A percentile compares a stretch with the other conserved stretches of the same genome.
phyloP scores from a whole-genome alignment of 2,797 vertebrate genomes.

The Melopsittacus undulatus region DNA sequence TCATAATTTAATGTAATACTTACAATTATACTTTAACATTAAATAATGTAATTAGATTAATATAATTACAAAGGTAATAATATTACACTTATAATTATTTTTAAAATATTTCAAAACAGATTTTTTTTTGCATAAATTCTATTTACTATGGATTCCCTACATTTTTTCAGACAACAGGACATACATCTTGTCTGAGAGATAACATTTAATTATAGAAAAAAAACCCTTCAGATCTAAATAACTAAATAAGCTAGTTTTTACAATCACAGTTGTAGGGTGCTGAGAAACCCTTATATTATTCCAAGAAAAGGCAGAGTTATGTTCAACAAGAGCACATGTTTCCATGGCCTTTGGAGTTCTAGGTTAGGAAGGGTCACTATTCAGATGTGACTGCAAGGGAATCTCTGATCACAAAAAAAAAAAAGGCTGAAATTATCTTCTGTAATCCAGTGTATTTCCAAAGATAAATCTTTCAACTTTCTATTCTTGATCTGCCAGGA shows the following conservation, averaged over 20 bases:
- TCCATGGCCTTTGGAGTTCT: not conserved
- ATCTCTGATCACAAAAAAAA: not conserved
- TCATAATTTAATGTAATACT: not conserved
- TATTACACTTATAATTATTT: not conserved
- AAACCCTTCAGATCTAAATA: not conserved
- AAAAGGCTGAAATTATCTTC: not conserved
- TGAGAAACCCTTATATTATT: not conserved
- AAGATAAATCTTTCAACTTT: constrained; percentile 32
- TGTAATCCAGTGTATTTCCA: constrained; percentile 19
- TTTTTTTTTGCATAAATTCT: not conserved
- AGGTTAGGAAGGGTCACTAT: not conserved
- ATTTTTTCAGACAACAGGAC: not conserved
- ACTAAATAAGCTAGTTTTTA: not conserved
- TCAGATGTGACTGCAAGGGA: not conserved
- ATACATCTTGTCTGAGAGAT: not conserved
- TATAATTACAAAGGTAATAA: not conserved
- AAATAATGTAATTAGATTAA: not conserved
- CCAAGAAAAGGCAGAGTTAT: not conserved
- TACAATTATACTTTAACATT: not conserved
- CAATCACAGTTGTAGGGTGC: not conserved
- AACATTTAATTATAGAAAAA: not conserved
- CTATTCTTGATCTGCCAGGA: constrained; percentile 25
- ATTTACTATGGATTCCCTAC: not conserved
- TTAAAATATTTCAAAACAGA: not conserved
- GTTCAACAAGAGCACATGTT: not conserved